Evolutionary conservation across 2,797 vertebrate species (phyloP).

Genomic region (Onychomys leucogaster): DNA sequence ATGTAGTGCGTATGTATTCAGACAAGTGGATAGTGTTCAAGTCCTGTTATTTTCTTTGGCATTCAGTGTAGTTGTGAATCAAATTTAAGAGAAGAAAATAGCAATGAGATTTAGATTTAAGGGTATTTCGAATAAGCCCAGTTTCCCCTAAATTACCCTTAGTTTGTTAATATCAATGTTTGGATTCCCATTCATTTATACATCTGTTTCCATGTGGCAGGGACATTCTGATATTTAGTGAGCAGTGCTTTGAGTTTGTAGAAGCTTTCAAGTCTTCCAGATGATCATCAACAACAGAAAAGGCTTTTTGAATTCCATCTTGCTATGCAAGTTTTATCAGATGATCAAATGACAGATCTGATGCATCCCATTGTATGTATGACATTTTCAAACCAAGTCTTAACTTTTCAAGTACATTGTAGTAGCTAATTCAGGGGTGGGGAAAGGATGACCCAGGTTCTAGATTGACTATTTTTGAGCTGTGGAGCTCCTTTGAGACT

Average conservation of each 20-base stretch:
- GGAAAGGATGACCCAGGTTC: constrained; percentile 68
- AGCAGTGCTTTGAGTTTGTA: constrained; percentile 78
- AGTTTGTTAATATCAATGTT: constrained; percentile 66
- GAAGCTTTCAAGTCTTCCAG: constrained; percentile 85
- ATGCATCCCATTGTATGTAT: constrained; percentile 69
- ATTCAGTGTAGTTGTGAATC: constrained; percentile 79
- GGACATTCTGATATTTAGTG: constrained; percentile 65
- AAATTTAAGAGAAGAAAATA: constrained; percentile 75
- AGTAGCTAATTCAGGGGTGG: constrained; percentile 76
- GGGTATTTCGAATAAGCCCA: constrained; percentile 65
- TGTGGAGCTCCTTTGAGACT: constrained; percentile 64
- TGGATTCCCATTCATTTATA: constrained; percentile 59
- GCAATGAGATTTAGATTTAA: constrained; percentile 73
- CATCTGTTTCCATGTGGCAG: constrained; percentile 74
- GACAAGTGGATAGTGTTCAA: constrained; percentile 77
- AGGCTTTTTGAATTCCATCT: constrained; percentile 83
- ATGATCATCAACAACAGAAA: constrained; percentile 77
- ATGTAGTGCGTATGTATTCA: constrained; percentile 70
- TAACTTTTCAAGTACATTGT: constrained; percentile 75
- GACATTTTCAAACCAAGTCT: constrained; percentile 82
- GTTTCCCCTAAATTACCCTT: constrained; percentile 60
- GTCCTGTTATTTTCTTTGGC: constrained; percentile 83
- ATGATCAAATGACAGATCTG: constrained; percentile 74
- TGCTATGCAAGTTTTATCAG: constrained; percentile 87
- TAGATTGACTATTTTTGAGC: constrained; percentile 78